Conservation (phyloP, 2,113 vertebrate genomes). For the Coreoperca whiteheadi region DNA sequence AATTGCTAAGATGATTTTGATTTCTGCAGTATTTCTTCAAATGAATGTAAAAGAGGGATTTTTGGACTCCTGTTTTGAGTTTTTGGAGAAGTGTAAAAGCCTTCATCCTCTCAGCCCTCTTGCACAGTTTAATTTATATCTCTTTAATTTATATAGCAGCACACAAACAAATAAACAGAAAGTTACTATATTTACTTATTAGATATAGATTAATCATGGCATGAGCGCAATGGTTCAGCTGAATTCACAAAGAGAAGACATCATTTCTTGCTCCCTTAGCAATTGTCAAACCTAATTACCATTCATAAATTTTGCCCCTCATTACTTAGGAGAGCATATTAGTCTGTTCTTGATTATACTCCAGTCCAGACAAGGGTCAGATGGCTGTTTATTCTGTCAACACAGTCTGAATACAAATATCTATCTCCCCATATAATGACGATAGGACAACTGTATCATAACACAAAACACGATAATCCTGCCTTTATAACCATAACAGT, state of each 20-base stretch:
- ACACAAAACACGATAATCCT: slow-evolving; percentile 2
- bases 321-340: slow-evolving; percentile 63
- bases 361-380: slow-evolving; percentile 48
- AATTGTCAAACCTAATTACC: slow-evolving; percentile 56
- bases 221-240: not conserved
- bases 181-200: not conserved
- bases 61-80: not conserved
- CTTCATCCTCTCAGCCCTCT: not conserved
- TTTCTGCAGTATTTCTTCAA: not conserved
- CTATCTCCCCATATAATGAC: slow-evolving; percentile 4
- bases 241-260: slow-evolving; percentile 34
- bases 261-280: slow-evolving; percentile 37
- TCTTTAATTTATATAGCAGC: not conserved
- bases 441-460: slow-evolving; percentile 1
- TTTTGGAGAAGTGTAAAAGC: not conserved
- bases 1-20: not conserved
- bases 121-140: not conserved
- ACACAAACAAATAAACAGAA: not conserved
- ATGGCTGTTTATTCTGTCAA: slow-evolving; percentile 48
- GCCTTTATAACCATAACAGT: not conserved
- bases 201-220: not conserved
- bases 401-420: slow-evolving; percentile 52
- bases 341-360: slow-evolving; percentile 65
- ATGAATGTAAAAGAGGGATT: not conserved
- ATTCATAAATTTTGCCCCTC: slow-evolving; percentile 62